phyloP scores from a whole-genome alignment of 2,113 vertebrate genomes.

The Paramisgurnus dabryanus region DNA sequence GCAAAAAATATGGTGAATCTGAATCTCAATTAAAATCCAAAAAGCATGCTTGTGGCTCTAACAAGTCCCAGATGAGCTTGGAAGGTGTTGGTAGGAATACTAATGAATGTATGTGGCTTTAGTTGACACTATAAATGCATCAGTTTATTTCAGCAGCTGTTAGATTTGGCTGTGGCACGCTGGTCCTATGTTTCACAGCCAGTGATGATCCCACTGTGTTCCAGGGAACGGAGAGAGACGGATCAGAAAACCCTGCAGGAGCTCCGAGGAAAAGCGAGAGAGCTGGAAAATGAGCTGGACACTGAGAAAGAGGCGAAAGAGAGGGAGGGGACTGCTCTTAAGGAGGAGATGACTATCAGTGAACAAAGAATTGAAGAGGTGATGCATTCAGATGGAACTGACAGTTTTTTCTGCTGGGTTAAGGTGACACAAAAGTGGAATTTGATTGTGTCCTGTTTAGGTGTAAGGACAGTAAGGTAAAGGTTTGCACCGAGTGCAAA shows the following conservation, averaged over 20 bases:
- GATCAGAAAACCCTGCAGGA: constrained; percentile 70
- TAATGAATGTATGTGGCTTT: constrained; percentile 14
- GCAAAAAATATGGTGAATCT: not conserved
- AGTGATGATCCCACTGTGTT: constrained; percentile 15
- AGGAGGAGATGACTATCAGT: constrained; percentile 59
- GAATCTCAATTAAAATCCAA: not conserved
- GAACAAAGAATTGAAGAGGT: constrained; percentile 73
- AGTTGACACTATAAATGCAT: constrained; percentile 9
- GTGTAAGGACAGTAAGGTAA: not conserved
- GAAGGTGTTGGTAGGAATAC: not conserved
- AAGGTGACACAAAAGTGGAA: not conserved
- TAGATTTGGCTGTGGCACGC: not conserved
- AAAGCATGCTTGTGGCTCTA: not conserved
- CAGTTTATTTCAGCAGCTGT: constrained; percentile 25
- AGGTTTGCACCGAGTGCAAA: no score
- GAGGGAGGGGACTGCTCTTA: constrained; percentile 32
- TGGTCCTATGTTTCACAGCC: not conserved
- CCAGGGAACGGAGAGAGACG: constrained; percentile 57
- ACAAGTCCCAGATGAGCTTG: constrained; percentile 5
- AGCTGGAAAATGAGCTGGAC: constrained; percentile 65
- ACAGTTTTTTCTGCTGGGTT: not conserved
- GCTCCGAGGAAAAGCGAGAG: constrained; percentile 57
- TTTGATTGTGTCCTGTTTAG: not conserved
- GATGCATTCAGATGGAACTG: constrained; percentile 41
- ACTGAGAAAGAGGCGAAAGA: constrained; percentile 58